Conservation (phyloP, 2,113 vertebrate genomes). For the Plotosus lineatus region DNA sequence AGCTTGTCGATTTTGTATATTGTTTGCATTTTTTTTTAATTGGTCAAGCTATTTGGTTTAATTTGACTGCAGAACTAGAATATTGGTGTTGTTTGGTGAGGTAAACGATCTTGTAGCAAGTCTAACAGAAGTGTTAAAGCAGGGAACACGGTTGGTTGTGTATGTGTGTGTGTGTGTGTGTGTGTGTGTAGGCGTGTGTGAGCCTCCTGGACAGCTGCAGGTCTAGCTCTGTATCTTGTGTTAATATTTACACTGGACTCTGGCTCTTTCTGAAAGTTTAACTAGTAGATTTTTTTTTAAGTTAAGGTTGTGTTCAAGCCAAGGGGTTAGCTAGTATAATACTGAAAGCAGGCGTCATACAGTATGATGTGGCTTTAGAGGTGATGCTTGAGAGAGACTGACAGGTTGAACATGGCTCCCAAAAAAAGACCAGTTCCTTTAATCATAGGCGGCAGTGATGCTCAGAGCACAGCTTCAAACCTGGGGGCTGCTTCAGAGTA, state of each 20-base stretch:
- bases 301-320: too few species aligned
- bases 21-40: too few species aligned
- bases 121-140: background rate
- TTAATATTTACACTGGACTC: background rate
- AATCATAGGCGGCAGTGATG: constrained; percentile 75
- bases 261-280: too few species aligned
- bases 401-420: constrained; percentile 71
- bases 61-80: background rate
- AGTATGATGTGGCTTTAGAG: background rate
- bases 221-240: background rate
- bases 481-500: constrained; percentile 77
- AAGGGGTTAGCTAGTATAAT: constrained; percentile 9
- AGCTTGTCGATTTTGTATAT: background rate
- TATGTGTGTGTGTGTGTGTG: too few species aligned
- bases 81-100: background rate
- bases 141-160: background rate
- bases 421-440: constrained; percentile 81
- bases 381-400: background rate
- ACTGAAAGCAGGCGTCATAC: background rate
- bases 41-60: background rate
- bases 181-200: too few species aligned
- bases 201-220: background rate
- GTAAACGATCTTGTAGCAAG: too few species aligned
- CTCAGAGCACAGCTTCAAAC: constrained; percentile 66
- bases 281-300: background rate